Base-by-base conservation (phyloP, 2,113 vertebrate species). In the Gymnobelideus leadbeateri region DNA sequence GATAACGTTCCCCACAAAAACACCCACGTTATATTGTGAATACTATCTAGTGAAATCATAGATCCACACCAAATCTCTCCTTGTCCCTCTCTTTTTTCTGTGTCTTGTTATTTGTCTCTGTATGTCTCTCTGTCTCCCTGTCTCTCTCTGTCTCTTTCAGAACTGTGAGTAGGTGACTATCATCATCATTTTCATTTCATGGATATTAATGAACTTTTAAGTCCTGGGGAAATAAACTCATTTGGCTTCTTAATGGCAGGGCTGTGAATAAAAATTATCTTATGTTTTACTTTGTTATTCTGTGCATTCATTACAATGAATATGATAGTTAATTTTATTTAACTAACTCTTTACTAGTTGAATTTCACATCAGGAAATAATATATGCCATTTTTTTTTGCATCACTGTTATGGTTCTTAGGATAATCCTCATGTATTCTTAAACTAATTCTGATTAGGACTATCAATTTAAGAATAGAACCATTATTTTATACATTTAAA, bases 381-480 rank as follows among this genome's bases (percentile, higher is more conserved):
- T 47, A 53, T 37, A 23, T 31, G 51, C 3, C 68, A 84, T 84
- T 84, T 92, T 93, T 92, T 93, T 77, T 89, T 46, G 68, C 89
- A 91, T 95, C 96, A 24, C 26, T 61, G 8, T 46, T 92, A 92
- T 91, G 43, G 50, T 91, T 92, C 12, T 84, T 90, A 61, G 46
- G 51, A 37, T 28, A 92, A 91, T 91, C 50, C 23, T 54, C 57
- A 49, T 84, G 2, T 16, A 89, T 14, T 37, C 68, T 94, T 77
- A 94, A 92, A 84, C 84, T 95, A 91, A 93, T 92, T 92, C 90
- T 96, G 50, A n/a, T 55, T 31, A 68, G 24, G 2, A 0, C 91
- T 95, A 46, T 68, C 96, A 92, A 23, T 51, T 50, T 68, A 92
- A 26, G 49, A 94, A 47, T 47, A 21, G 11, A 94, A 94, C 28